Evolutionary conservation across 2,113 vertebrate species (phyloP).

Genomic region (Upupa epops): DNA sequence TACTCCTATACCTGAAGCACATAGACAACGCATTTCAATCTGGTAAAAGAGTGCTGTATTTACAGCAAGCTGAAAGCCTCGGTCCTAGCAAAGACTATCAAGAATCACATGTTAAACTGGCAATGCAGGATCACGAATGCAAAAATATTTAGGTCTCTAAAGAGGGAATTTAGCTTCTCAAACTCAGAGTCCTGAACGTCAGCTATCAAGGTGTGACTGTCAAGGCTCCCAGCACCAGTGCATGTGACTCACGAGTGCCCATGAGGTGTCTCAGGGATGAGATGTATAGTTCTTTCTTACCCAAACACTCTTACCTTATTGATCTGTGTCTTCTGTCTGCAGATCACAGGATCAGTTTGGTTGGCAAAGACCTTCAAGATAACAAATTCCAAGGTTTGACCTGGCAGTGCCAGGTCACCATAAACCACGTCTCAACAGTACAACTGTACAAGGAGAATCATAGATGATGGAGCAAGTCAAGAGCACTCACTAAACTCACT

Average conservation of each 20-base stretch:
- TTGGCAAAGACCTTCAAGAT: too few species aligned
- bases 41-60: not conserved
- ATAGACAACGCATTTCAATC: not conserved
- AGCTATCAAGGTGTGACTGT: not conserved
- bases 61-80: not conserved
- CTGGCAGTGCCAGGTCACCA: too few species aligned
- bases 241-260: not conserved
- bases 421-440: too few species aligned
- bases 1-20: not conserved
- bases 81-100: not conserved
- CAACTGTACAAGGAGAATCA: not conserved
- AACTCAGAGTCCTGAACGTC: not conserved
- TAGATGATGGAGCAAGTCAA: not conserved
- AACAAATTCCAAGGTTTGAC: too few species aligned
- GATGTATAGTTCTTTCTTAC: not conserved
- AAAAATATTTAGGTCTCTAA: not conserved
- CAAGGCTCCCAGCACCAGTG: not conserved
- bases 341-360: too few species aligned
- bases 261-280: not conserved
- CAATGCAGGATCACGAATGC: not conserved
- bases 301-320: not conserved
- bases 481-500: accelerated
- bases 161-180: not conserved
- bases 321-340: not conserved
- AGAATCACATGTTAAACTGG: not conserved